Evolutionary conservation across 2,888 invertebrate genomes (phyloP), one percentile per base, ranked within the genome.

Genomic region (Bhutanitis thaidina): DNA sequence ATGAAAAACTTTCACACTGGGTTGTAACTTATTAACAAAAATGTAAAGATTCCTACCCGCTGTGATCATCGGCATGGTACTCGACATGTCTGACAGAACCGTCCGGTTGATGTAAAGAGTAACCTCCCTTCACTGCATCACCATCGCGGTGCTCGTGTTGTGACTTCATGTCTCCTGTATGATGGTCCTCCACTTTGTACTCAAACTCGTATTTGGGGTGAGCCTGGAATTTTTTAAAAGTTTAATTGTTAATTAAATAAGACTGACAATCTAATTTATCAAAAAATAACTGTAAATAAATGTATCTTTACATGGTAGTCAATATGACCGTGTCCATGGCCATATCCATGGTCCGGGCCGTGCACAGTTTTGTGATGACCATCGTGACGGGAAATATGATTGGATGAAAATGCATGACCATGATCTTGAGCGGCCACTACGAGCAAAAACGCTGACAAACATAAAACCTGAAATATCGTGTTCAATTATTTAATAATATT

Each of bases 51-150:
- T n/a, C n/a, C n/a, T 67, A 89, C 74, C 90, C 90, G 30, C 67
- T 69, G 56, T 86, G 75, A 50, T 89, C 75, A 57, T 90, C 88
- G 13, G 83, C 84, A 52, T 80, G 80, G 65, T 91, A 91, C 60
- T 89, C 83, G 16, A 90, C 84, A 44, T 83, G 80, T 58, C 90
- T 78, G 56, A 80, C 64, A 57, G 89, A 84, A 51, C 90, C 90
- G 48, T 84, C 87, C 34, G 90, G 83, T 54, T 90, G 83, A 56
- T 89, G 82, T 30, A 90, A 70, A 14, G 80, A 65, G 61, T 73
- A 49, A 25, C 49, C 32, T 3, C 43, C 49, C 43, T 49, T 49
- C 32, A 49, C 49, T 4, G 36, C 37, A 10, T 49, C 49, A 5
- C 49, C 49, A 43, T 49, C 49, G 15, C 43, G 49, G 38, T 49